phyloP scores from a whole-genome alignment of 2,113 vertebrate genomes.

The western clawed frog (Xenopus tropicalis) region DNA sequence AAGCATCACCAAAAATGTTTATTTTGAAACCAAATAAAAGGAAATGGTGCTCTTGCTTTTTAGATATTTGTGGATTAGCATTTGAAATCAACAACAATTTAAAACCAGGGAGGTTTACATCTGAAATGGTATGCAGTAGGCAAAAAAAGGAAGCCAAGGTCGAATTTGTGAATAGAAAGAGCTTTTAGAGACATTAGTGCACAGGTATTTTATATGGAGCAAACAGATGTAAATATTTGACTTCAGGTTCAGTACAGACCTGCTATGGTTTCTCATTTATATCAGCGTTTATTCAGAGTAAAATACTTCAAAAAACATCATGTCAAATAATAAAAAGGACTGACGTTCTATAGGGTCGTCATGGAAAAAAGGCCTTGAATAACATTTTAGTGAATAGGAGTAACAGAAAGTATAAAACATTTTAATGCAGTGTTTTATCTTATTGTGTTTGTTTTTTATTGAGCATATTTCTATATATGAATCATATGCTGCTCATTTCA shows the following conservation, averaged over 20 bases:
- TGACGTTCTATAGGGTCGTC: too few relatives aligned
- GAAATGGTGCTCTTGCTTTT: not conserved
- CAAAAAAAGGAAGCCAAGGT: conserved; percentile 15
- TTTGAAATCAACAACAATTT: conserved; percentile 5
- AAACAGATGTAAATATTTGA: conserved; percentile 7
- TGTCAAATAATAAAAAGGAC: too few relatives aligned
- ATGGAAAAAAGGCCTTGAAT: conserved; percentile 16
- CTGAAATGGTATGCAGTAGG: conserved; percentile 17
- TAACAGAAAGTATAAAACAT: not conserved
- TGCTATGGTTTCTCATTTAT: not conserved
- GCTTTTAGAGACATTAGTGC: conserved; percentile 7
- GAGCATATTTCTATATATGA: too few relatives aligned
- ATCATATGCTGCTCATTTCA: too few relatives aligned
- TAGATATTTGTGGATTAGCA: conserved; percentile 4
- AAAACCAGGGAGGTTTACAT: not conserved
- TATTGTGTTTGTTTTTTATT: too few relatives aligned
- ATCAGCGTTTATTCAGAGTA: conserved; percentile 8
- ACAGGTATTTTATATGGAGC: not conserved
- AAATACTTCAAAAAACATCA: conserved; percentile 5
- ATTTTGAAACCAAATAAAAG: not conserved
- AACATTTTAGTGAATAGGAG: conserved; percentile 17
- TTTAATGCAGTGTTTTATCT: too few relatives aligned
- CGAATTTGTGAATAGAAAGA: conserved; percentile 7
- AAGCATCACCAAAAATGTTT: not conserved
- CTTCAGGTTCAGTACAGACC: not conserved